These are phyloP conservation scores for Alces alces DNA, from an alignment of 2,113 vertebrate genomes.

Conservation along the genomic window DNA sequence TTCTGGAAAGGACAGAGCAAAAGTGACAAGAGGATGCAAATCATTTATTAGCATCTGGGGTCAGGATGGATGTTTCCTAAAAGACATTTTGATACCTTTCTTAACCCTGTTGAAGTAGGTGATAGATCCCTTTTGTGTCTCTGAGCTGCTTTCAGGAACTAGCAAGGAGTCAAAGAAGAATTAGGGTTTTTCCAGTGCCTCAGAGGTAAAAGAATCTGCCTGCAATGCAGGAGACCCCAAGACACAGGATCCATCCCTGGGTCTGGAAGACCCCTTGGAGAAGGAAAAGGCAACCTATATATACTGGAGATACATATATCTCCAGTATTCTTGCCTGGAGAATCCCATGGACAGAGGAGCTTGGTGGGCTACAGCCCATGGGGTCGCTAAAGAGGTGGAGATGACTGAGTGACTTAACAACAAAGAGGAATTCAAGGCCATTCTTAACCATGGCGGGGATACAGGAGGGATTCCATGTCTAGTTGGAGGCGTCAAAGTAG, in stretches of 20 bases:
- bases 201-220: not conserved
- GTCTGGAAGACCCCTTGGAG: not conserved
- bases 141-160: constrained; percentile 3
- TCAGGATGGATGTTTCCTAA: not conserved
- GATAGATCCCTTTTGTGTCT: not conserved
- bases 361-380: not conserved
- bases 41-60: not conserved
- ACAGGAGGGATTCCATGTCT: not conserved
- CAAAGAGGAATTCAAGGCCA: not conserved
- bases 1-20: not conserved
- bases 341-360: not conserved
- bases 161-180: not conserved
- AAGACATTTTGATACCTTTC: constrained; percentile 30
- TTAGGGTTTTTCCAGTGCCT: not conserved
- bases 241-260: not conserved
- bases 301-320: no score
- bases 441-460: not conserved
- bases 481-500: not conserved
- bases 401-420: not conserved
- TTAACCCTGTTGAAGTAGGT: not conserved
- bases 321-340: not conserved
- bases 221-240: not conserved
- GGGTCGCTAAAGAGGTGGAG: not conserved
- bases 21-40: not conserved
- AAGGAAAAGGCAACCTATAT: not conserved